Percentiles rank a stretch among this genome's conserved stretches.
These are phyloP conservation scores for Elymnias hypermnestra DNA, from an alignment of 1,140 invertebrate genomes.

Conservation along the genomic window DNA sequence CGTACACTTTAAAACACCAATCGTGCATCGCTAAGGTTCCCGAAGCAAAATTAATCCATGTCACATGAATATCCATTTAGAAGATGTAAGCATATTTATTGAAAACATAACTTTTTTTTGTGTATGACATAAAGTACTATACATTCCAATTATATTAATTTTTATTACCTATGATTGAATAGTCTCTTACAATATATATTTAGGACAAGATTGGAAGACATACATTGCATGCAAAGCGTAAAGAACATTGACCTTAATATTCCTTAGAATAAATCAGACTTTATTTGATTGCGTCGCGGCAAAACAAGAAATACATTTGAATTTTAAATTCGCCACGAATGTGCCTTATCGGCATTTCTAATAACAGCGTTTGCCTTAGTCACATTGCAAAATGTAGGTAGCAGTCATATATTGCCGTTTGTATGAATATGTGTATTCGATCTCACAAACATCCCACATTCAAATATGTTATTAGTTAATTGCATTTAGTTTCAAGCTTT, in stretches of 20 bases:
- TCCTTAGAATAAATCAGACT: constrained; percentile 5
- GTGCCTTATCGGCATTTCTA: constrained; percentile 21
- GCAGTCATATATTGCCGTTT: constrained; percentile 53
- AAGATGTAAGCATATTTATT: no score
- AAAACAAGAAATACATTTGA: constrained; percentile 32
- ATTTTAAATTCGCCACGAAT: constrained; percentile 34
- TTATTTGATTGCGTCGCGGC: constrained; percentile 5
- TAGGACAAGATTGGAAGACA: constrained; percentile 12
- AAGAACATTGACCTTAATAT: constrained; percentile 19
- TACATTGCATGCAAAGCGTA: constrained; percentile 23
- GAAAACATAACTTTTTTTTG: no score
- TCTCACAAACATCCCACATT: constrained; percentile 59
- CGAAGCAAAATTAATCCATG: constrained; percentile 20
- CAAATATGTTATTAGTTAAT: constrained; percentile 36
- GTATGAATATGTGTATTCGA: constrained; percentile 21
- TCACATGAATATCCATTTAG: no score
- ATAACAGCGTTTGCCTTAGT: constrained; percentile 24
- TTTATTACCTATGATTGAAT: no score
- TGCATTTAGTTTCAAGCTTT: constrained; percentile 16
- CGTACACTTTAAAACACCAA: constrained; percentile 24
- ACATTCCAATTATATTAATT: no score
- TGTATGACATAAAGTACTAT: no score
- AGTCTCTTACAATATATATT: no score
- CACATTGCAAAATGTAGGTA: constrained; percentile 18
- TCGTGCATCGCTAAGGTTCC: constrained; percentile 19